phyloP scores from a whole-genome alignment of 2,113 vertebrate genomes.

The Struthio camelus region DNA sequence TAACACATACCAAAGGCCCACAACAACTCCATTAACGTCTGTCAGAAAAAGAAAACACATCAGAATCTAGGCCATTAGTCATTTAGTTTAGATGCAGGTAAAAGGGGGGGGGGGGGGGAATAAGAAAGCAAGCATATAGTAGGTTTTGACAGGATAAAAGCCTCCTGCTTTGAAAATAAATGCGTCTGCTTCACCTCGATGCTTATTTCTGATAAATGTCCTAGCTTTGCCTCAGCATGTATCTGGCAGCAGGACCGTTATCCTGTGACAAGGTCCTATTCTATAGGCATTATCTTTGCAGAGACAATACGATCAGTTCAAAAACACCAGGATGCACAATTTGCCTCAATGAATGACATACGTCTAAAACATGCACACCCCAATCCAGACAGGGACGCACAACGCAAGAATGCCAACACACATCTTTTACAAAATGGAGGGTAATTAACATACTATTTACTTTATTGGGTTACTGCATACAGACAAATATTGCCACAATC shows the following conservation, averaged over 20 bases:
- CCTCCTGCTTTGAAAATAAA: conserved; percentile 3
- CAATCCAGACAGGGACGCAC: background rate
- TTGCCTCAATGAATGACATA: background rate
- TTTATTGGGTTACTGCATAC: background rate
- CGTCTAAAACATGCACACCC: rapidly evolving
- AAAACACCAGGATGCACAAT: background rate
- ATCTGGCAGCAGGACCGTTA: conserved; percentile 4
- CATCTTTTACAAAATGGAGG: background rate
- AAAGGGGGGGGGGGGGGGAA: background rate
- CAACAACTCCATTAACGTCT: background rate
- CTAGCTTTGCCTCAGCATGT: background rate
- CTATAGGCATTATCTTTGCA: background rate
- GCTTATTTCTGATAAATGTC: conserved; percentile 31
- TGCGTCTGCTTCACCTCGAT: conserved; percentile 1
- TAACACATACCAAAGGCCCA: background rate
- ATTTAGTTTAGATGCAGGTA: background rate
- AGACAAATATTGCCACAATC: background rate
- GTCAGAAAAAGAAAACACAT: background rate
- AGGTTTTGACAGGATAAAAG: conserved; percentile 30
- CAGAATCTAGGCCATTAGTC: background rate
- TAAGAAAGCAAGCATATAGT: background rate
- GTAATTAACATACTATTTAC: background rate
- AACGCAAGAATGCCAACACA: background rate
- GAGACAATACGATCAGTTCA: background rate
- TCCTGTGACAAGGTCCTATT: background rate